Conservation (phyloP, 2,888 invertebrate species). For the Tuberolachnus salignus region DNA sequence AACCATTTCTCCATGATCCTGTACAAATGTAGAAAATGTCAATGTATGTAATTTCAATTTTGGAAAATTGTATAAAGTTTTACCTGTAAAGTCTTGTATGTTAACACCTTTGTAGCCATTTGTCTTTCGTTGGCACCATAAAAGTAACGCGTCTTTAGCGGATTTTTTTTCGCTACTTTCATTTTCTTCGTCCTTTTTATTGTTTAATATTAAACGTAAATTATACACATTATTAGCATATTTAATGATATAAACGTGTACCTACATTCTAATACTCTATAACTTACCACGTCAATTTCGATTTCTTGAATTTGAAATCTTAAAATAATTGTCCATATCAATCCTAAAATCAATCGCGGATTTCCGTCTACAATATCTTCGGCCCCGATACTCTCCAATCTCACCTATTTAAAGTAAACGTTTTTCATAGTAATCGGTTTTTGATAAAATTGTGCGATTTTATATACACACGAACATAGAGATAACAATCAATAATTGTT, state of each 20-base stretch:
- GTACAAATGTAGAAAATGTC: constrained; percentile 58
- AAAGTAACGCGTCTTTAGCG: constrained; percentile 94
- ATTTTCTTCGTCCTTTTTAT: constrained; percentile 84
- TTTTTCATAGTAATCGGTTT: neutral
- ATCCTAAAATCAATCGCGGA: constrained; percentile 92
- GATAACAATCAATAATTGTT: neutral
- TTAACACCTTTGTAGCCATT: constrained; percentile 89
- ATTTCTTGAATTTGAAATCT: constrained; percentile 99
- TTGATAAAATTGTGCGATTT: neutral
- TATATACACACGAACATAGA: neutral
- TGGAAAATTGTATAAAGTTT: constrained; percentile 48
- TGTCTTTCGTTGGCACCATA: constrained; percentile 99
- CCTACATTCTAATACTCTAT: too few relatives aligned
- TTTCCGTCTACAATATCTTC: constrained; percentile 99
- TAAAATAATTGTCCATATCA: constrained; percentile 99
- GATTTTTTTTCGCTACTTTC: constrained; percentile 97
- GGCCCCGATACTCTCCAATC: constrained; percentile 97
- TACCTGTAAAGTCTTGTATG: constrained; percentile 82
- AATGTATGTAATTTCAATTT: neutral
- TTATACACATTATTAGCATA: neutral
- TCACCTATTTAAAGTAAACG: constrained; percentile 71
- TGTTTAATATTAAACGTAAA: neutral
- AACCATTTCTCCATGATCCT: constrained; percentile 92
- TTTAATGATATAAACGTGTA: neutral
- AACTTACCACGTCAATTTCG: constrained; percentile 90